A percentile compares a stretch with the other conserved stretches of the same genome.
Evolutionary conservation across 2,888 invertebrate genomes (phyloP).

Genomic region (Drosophila meridionalis): DNA sequence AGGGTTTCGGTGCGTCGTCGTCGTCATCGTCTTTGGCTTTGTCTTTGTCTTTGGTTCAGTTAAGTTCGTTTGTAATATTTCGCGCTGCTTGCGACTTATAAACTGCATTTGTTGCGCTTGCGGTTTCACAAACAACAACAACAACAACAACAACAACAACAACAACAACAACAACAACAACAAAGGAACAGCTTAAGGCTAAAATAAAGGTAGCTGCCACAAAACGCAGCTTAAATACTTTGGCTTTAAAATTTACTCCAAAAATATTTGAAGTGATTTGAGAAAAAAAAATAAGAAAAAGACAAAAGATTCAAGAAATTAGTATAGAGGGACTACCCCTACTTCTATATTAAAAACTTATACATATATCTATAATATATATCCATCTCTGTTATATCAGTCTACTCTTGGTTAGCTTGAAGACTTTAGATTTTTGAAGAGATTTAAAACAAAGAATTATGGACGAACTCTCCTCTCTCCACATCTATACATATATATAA

Average conservation of each 20-base stretch:
- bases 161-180: conserved; percentile 19
- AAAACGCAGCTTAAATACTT: conserved; percentile 26
- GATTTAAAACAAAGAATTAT: background rate
- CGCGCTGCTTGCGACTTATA: conserved; percentile 61
- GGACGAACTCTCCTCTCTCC: background rate
- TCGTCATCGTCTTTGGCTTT: conserved; percentile 30
- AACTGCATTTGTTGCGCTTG: conserved; percentile 74
- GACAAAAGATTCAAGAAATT: no score
- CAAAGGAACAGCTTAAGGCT: conserved; percentile 6
- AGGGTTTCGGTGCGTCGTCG: conserved; percentile 33
- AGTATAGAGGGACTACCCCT: no score
- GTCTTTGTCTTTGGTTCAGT: conserved; percentile 21
- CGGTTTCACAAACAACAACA: conserved; percentile 53
- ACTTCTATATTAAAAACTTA: no score
- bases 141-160: conserved; percentile 13
- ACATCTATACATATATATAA: background rate
- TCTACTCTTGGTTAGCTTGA: background rate
- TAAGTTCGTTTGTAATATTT: conserved; percentile 40
- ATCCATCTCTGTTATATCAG: no score
- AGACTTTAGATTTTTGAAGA: background rate
- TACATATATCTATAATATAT: no score
- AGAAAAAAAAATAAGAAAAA: background rate
- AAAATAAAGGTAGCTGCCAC: conserved; percentile 5
- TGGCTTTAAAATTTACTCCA: conserved; percentile 1
- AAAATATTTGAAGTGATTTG: background rate